phyloP scores from a whole-genome alignment of 2,888 invertebrate species.

The Malthinus seriepunctatus region DNA sequence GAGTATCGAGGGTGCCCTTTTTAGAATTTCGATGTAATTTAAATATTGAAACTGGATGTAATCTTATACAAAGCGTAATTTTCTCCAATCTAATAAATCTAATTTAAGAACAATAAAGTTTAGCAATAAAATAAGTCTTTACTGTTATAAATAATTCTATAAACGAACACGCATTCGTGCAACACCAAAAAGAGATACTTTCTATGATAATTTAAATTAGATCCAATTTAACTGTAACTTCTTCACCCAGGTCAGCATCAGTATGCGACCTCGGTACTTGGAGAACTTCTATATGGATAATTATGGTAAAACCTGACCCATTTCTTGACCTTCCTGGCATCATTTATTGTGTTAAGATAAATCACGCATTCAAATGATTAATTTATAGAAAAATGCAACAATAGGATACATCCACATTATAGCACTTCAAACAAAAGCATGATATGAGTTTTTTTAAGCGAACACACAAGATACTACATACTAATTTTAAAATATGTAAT shows the following conservation, averaged over 20 bases:
- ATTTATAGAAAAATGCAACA: too few relatives aligned
- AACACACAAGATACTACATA: too few relatives aligned
- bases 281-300: not conserved
- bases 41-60: too few relatives aligned
- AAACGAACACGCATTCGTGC: not conserved
- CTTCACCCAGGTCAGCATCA: constrained; percentile 11
- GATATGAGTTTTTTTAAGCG: too few relatives aligned
- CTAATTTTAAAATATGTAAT: too few relatives aligned
- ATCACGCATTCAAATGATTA: too few relatives aligned
- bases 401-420: too few relatives aligned
- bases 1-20: too few relatives aligned
- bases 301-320: constrained; percentile 12
- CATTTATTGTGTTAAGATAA: too few relatives aligned
- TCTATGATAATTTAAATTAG: constrained; percentile 7
- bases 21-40: too few relatives aligned
- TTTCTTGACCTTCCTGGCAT: constrained; percentile 6
- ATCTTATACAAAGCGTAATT: not conserved
- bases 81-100: not conserved
- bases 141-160: too few relatives aligned
- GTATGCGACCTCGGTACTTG: constrained; percentile 9
- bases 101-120: not conserved
- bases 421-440: too few relatives aligned
- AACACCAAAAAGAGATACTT: not conserved
- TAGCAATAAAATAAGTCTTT: not conserved
- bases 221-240: constrained; percentile 9